Conservation (phyloP, 2,888 invertebrate genomes). For the Dioctria rufipes region DNA sequence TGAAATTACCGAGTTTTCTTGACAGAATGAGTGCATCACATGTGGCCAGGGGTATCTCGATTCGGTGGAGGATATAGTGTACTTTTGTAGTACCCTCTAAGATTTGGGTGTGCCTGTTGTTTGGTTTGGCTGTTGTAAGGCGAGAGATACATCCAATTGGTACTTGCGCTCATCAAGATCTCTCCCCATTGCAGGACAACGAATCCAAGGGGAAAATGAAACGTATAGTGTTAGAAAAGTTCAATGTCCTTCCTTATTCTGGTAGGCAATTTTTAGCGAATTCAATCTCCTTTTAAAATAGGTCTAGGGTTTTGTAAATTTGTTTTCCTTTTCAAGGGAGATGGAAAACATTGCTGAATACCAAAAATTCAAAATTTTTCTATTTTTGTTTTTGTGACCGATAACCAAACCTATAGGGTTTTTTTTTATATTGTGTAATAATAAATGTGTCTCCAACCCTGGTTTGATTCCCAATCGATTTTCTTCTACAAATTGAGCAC, state of each 20-base stretch:
- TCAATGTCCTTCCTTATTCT: not conserved
- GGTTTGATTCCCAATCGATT: too few species aligned
- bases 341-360: too few species aligned
- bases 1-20: constrained; percentile 43
- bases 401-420: too few species aligned
- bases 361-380: too few species aligned
- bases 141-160: constrained; percentile 36
- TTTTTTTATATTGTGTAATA: too few species aligned
- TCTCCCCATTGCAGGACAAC: constrained; percentile 20
- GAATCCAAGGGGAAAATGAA: not conserved
- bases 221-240: not conserved
- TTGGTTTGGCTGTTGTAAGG: constrained; percentile 4
- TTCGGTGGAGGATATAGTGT: constrained; percentile 2
- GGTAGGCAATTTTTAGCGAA: too few species aligned
- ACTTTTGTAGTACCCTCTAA: constrained; percentile 9
- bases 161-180: constrained; percentile 34
- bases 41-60: not conserved
- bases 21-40: constrained; percentile 27
- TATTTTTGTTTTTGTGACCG: too few species aligned
- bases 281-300: too few species aligned
- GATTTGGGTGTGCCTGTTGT: constrained; percentile 43
- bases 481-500: too few species aligned
- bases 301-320: too few species aligned
- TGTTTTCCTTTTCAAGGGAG: too few species aligned
- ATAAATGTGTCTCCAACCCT: too few species aligned